These are phyloP conservation scores for Petrocephalus zakoni DNA, from an alignment of 2,113 vertebrate species.

Conservation along the genomic window DNA sequence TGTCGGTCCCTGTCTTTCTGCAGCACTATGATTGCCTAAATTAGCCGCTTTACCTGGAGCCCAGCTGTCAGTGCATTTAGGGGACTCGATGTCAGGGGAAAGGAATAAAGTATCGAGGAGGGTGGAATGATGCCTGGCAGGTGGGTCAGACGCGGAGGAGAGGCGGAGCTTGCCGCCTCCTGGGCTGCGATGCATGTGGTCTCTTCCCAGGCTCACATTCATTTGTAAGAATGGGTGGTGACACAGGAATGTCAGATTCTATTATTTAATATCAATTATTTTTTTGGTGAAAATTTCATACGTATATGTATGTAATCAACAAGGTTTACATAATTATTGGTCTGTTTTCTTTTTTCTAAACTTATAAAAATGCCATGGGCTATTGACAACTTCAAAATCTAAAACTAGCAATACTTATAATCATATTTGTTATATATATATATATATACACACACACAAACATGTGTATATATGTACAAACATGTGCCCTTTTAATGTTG, in stretches of 20 bases:
- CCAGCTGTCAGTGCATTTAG: conserved; percentile 8
- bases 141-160: not conserved
- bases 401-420: too few relatives aligned
- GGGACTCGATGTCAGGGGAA: not conserved
- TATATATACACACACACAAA: too few relatives aligned
- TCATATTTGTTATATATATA: too few relatives aligned
- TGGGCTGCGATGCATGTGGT: not conserved
- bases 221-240: not conserved
- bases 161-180: not conserved
- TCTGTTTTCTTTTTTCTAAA: too few relatives aligned
- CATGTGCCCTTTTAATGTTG: too few relatives aligned
- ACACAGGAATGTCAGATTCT: not conserved
- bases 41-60: not conserved
- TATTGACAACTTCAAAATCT: too few relatives aligned
- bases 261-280: too few relatives aligned
- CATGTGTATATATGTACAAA: too few relatives aligned
- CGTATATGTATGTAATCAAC: too few relatives aligned
- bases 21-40: not conserved
- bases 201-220: not conserved
- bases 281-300: too few relatives aligned
- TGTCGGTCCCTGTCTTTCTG: not conserved
- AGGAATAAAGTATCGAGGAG: not conserved
- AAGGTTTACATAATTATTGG: too few relatives aligned
- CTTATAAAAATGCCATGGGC: too few relatives aligned
- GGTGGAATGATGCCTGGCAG: not conserved